A percentile compares a stretch with the other conserved stretches of the same genome.
phyloP scores from a whole-genome alignment of 1,140 invertebrate species.

The Micrasema longulum region DNA sequence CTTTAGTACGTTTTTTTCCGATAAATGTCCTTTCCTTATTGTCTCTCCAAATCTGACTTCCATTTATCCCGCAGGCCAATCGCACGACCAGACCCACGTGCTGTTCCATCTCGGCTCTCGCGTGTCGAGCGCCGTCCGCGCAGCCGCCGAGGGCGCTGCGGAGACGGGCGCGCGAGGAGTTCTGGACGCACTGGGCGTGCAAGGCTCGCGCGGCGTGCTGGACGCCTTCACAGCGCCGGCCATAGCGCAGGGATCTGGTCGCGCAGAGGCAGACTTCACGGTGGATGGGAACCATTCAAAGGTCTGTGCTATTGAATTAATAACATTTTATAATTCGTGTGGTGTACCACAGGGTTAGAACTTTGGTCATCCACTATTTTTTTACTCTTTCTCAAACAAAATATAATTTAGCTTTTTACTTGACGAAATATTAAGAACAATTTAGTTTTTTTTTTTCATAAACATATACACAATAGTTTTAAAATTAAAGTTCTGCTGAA shows the following conservation, averaged over 20 bases:
- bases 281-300: conserved; percentile 91
- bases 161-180: conserved; percentile 48
- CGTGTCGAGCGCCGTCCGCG: conserved; percentile 79
- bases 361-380: too few relatives aligned
- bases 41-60: background rate
- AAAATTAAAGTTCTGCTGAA: too few relatives aligned
- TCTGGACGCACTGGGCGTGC: conserved; percentile 59
- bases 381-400: too few relatives aligned
- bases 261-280: conserved; percentile 85
- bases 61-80: conserved; percentile 75
- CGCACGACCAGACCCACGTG: conserved; percentile 83
- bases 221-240: conserved; percentile 87
- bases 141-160: conserved; percentile 79
- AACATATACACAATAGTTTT: too few relatives aligned
- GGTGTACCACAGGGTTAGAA: too few relatives aligned
- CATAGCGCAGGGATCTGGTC: conserved; percentile 80
- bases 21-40: too few relatives aligned
- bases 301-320: too few relatives aligned
- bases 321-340: too few relatives aligned
- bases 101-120: conserved; percentile 83
- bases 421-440: too few relatives aligned
- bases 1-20: too few relatives aligned
- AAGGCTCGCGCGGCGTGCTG: conserved; percentile 70
- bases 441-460: too few relatives aligned
- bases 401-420: too few relatives aligned